Percentiles rank a stretch among this genome's conserved stretches.
These are phyloP conservation scores for Notothenia coriiceps DNA, from an alignment of 2,113 vertebrate genomes.

Conservation along the genomic window DNA sequence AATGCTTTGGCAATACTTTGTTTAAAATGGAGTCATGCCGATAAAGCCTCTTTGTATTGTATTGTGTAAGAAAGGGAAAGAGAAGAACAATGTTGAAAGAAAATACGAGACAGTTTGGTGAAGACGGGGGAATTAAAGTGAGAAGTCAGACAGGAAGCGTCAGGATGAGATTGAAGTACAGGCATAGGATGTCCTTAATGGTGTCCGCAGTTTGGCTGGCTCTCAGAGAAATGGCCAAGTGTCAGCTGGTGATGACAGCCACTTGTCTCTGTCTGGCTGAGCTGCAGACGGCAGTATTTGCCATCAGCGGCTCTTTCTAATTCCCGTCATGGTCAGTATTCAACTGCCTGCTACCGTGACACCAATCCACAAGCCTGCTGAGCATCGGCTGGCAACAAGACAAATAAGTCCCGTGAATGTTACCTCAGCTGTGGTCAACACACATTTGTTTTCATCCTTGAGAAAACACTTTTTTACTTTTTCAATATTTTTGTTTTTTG, in stretches of 20 bases:
- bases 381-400: conserved; percentile 39
- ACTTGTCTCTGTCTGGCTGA: conserved; percentile 29
- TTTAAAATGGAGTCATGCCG: no score
- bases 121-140: no score
- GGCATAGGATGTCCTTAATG: background rate
- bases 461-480: no score
- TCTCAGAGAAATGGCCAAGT: conserved; percentile 43
- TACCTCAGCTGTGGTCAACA: no score
- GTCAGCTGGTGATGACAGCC: conserved; percentile 53
- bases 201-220: conserved; percentile 2
- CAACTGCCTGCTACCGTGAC: conserved; percentile 34
- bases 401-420: background rate
- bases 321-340: conserved; percentile 24
- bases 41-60: no score
- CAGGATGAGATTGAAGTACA: background rate
- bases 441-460: no score
- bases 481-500: no score
- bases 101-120: background rate
- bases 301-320: conserved; percentile 4
- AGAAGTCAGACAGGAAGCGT: background rate
- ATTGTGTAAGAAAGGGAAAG: background rate
- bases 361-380: conserved; percentile 36
- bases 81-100: background rate
- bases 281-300: conserved; percentile 22
- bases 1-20: no score